Percentiles rank a stretch among this genome's conserved stretches.
Evolutionary conservation across 2,888 invertebrate genomes (phyloP).

Genomic region (Cataglyphis altisquamis): DNA sequence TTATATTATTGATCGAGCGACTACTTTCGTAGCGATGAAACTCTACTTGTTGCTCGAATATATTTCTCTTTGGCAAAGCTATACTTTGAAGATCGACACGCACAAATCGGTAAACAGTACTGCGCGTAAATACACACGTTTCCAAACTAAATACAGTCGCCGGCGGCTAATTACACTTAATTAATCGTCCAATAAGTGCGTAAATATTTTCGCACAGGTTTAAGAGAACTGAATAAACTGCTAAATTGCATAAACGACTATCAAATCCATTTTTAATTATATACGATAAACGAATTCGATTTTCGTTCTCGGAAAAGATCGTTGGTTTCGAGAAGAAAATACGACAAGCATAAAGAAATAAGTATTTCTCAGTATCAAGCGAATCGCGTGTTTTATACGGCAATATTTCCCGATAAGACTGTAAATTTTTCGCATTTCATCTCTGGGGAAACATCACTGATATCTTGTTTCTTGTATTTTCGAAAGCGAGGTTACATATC

Average conservation of each 20-base stretch:
- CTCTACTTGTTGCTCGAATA: slow-evolving; percentile 39
- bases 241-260: not conserved
- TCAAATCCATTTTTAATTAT: not conserved
- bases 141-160: not conserved
- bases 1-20: slow-evolving; percentile 42
- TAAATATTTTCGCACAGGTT: not conserved
- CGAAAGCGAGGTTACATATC: slow-evolving; percentile 10
- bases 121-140: slow-evolving; percentile 2
- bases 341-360: not conserved
- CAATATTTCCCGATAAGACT: slow-evolving; percentile 7
- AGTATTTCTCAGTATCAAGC: slow-evolving; percentile 8
- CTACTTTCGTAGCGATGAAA: not conserved
- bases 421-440: slow-evolving; percentile 21
- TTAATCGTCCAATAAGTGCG: not conserved
- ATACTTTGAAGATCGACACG: not conserved
- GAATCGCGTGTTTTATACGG: slow-evolving; percentile 4
- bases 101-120: not conserved
- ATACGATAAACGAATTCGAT: not conserved
- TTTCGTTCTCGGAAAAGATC: not conserved
- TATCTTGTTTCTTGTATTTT: slow-evolving; percentile 6
- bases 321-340: not conserved
- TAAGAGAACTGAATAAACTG: not conserved
- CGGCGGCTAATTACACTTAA: not conserved
- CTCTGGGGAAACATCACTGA: not conserved
- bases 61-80: slow-evolving; percentile 17